A percentile compares a stretch with the other conserved stretches of the same genome.
These are phyloP conservation scores for Cryptus armator DNA, from an alignment of 2,888 invertebrate species.

Conservation along the genomic window DNA sequence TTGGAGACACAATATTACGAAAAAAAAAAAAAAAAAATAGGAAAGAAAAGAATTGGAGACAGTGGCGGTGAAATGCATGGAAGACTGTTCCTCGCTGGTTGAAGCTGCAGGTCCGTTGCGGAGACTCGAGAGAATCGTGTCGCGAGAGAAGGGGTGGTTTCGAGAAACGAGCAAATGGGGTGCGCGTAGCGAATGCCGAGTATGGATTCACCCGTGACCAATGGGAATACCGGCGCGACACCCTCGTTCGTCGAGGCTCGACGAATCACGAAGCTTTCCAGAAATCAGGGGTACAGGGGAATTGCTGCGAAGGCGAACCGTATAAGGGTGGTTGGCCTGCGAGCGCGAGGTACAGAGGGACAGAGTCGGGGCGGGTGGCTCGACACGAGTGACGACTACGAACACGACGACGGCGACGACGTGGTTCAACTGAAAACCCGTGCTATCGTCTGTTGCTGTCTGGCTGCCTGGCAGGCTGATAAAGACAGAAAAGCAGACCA, in stretches of 20 bases:
- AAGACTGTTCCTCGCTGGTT: conserved; percentile 24
- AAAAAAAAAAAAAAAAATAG: background rate
- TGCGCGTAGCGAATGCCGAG: conserved; percentile 78
- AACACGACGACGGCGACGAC: conserved; percentile 13
- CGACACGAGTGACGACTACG: conserved; percentile 40
- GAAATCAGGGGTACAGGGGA: conserved; percentile 46
- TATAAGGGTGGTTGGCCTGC: conserved; percentile 58
- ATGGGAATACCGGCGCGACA: conserved; percentile 74
- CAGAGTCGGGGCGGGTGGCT: conserved; percentile 41
- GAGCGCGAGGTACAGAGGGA: conserved; percentile 23
- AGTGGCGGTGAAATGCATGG: conserved; percentile 60
- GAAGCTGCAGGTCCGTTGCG: conserved; percentile 23
- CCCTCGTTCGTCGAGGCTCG: conserved; percentile 72
- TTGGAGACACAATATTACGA: background rate
- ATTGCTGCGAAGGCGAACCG: conserved; percentile 29
- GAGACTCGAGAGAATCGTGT: conserved; percentile 8
- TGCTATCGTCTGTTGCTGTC: conserved; percentile 41
- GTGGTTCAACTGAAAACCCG: conserved; percentile 34
- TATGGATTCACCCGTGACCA: conserved; percentile 79
- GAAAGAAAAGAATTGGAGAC: conserved; percentile 39
- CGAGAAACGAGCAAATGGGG: conserved; percentile 78
- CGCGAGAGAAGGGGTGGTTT: conserved; percentile 50
- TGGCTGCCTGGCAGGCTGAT: conserved; percentile 65
- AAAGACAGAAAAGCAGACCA: conserved; percentile 65
- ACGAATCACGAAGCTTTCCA: conserved; percentile 48